Base-by-base conservation (phyloP, 2,797 vertebrate genomes). In the Aythya fuligula region DNA sequence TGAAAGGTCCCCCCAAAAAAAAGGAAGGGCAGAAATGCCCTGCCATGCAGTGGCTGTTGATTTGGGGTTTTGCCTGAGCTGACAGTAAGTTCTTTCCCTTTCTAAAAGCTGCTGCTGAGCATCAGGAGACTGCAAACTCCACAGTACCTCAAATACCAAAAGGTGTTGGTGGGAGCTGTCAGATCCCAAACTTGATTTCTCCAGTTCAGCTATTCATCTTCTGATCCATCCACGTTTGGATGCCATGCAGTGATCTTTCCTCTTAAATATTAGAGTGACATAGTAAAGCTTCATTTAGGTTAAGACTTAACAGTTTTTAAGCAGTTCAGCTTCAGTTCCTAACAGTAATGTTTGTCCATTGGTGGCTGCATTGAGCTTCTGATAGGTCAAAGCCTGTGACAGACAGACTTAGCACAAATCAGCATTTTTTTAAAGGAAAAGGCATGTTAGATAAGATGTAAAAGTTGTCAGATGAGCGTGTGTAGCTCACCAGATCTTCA, bases 161-260 rank as follows among this genome's bases (percentile, higher is more conserved):
- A 30, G 69, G 3, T 7, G 60, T n/a, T 39, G 36, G 38, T 60
- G 43, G 60, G 49, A 65, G 13, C 73, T 64, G 47, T 22, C 27
- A 20, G 34, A 18, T 22, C 38, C 22, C 16, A 76, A 67, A 49
- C 54, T 32, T 13, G 0, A 0, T 32, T n/a, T 71, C 30, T 54
- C 3, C 5, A 2, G 6, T 36, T 25, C 43, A 49, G 1, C 25
- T 54, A 0, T 18, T 12, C 17, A 8, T 69, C 30, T 6, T 10
- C 2, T 14, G 74, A 39, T 57, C 36, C 16, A 20, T 61, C 28
- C 17, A 10, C 3, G 0, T 43, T 8, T 8, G 30, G 11, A 2
- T 41, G 22, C 53, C 34, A 3, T 6, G 9, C 6, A 5, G 13
- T 8, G 20, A 8, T 8, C 24, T 41, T 54, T 12, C 15, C 30